phyloP scores from a whole-genome alignment of 1,140 invertebrate genomes.

The Cydia fagiglandana region DNA sequence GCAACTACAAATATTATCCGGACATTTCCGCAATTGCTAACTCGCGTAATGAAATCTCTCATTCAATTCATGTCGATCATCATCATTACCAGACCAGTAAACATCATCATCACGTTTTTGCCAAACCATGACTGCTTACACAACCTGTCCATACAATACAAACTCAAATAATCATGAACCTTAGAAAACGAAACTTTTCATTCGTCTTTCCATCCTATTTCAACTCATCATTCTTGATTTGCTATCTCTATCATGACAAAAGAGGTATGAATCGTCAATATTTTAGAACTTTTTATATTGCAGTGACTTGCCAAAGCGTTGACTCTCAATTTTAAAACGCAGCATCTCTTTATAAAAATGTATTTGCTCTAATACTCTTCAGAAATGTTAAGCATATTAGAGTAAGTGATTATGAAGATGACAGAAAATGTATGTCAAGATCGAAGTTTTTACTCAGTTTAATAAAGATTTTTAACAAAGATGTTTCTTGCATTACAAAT shows the following conservation, averaged over 20 bases:
- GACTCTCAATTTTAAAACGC: background rate
- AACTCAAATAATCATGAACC: slow-evolving; percentile 31
- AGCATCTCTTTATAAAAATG: background rate
- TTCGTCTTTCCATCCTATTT: background rate
- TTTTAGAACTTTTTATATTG: slow-evolving; percentile 25
- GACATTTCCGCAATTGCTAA: background rate
- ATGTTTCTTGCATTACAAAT: background rate
- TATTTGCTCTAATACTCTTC: background rate
- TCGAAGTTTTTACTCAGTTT: background rate
- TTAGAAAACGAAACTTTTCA: slow-evolving; percentile 32
- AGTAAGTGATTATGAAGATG: slow-evolving; percentile 22
- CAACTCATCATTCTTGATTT: background rate
- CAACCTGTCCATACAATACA: slow-evolving; percentile 25
- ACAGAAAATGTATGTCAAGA: slow-evolving; percentile 14
- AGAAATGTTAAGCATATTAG: background rate
- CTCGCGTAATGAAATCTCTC: background rate
- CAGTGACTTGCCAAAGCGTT: slow-evolving; percentile 6
- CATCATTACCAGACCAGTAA: slow-evolving; percentile 23
- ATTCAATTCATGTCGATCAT: slow-evolving; percentile 18
- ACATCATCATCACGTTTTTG: slow-evolving; percentile 19
- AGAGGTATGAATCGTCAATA: slow-evolving; percentile 22
- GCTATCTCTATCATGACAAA: slow-evolving; percentile 18
- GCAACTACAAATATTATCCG: background rate
- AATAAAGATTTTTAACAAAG: background rate
- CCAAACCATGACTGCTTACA: slow-evolving; percentile 24